These are phyloP conservation scores for Anas acuta DNA, from an alignment of 2,797 vertebrate species.

Conservation along the genomic window DNA sequence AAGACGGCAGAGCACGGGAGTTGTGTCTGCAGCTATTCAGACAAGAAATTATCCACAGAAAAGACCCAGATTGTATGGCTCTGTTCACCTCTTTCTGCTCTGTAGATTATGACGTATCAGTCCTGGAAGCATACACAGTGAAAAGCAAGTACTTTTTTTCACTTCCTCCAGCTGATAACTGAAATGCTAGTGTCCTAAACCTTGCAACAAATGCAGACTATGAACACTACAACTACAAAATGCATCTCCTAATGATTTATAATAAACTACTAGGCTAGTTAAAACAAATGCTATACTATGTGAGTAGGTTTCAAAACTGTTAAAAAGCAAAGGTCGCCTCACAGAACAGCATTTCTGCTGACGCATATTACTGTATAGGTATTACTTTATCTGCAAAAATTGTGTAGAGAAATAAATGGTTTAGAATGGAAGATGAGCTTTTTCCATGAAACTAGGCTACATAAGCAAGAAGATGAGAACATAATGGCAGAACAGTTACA, in stretches of 20 bases:
- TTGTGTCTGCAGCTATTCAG: neutral
- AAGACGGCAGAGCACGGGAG: neutral
- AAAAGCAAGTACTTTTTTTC: neutral
- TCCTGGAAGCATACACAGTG: neutral
- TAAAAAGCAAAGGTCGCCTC: neutral
- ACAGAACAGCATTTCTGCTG: neutral
- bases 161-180: neutral
- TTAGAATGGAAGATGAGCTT: neutral
- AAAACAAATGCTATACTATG: neutral
- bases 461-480: neutral
- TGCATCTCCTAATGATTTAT: neutral
- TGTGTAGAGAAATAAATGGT: neutral
- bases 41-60: neutral
- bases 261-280: neutral
- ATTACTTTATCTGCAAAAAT: neutral
- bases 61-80: neutral
- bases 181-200: neutral
- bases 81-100: neutral
- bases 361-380: neutral
- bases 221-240: neutral
- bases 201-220: neutral
- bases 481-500: neutral
- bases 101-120: neutral
- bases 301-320: neutral
- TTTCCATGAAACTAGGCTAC: neutral